Conservation (phyloP, 1,140 invertebrate species). For the Drosophila insularis region DNA sequence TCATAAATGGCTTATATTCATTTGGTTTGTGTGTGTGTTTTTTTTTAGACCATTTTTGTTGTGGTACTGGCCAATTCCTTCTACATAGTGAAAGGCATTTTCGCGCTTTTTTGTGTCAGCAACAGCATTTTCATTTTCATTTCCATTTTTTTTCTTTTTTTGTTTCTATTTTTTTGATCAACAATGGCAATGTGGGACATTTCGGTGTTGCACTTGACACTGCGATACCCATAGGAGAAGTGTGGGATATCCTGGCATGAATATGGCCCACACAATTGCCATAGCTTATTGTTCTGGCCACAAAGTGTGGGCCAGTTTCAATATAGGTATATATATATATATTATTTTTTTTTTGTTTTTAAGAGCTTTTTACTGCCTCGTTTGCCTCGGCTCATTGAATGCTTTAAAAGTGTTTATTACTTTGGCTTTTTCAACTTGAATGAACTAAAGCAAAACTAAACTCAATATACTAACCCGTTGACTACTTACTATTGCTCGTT, state of each 20-base stretch:
- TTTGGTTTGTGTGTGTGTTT: conserved; percentile 7
- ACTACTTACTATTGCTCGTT: neutral
- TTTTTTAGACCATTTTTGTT: conserved; percentile 22
- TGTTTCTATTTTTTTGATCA: conserved; percentile 27
- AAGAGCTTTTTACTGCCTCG: neutral
- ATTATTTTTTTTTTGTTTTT: conserved; percentile 21
- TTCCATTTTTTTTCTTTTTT: conserved; percentile 1
- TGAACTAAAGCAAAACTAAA: neutral
- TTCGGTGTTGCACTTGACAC: conserved; percentile 74
- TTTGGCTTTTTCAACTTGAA: neutral
- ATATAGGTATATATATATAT: no score
- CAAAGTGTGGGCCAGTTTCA: conserved; percentile 33
- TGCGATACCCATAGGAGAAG: conserved; percentile 18
- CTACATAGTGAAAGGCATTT: conserved; percentile 35
- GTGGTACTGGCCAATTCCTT: conserved; percentile 27
- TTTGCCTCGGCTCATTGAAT: conserved; percentile 33
- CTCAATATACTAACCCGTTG: neutral
- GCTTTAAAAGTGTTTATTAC: conserved; percentile 18
- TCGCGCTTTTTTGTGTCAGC: conserved; percentile 59
- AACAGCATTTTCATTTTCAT: conserved; percentile 32
- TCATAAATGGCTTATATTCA: conserved; percentile 21
- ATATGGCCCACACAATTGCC: neutral
- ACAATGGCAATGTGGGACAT: conserved; percentile 59
- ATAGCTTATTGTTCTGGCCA: conserved; percentile 25
- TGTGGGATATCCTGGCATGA: conserved; percentile 7